Evolutionary conservation across 1,140 invertebrate genomes (phyloP), one percentile per base, ranked within the genome.

Genomic region (Gerris buenoi): DNA sequence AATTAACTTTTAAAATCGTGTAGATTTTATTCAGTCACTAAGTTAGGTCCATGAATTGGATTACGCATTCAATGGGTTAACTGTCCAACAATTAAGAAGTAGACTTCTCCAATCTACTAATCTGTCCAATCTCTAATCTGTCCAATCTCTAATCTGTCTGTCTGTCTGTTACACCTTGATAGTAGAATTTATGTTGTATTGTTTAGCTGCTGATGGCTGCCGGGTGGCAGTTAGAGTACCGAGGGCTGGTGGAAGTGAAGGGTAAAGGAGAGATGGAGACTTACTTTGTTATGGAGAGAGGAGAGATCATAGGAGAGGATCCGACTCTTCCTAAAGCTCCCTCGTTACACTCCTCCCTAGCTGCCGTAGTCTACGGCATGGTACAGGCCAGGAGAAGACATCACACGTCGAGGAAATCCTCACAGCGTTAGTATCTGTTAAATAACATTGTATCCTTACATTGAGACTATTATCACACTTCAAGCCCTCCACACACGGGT

Each of bases 261-360:
- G 94, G 93, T 22, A 97, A 97, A 79, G 94, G 94, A 0, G 85
- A 88, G 66, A 96, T 97, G 94, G 89, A 92, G 75, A 97, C 94
- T 0, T 95, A 89, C 77, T 95, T 91, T 77, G 88, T 97, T 27
- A 74, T 85, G 23, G 89, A 86, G 27, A 82, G 83, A 68, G 70
- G 77, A 68, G 80, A 77, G 75, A 79, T 74, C 71, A 81, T 70
- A 10, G 76, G 70, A 69, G 80, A 77, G 75, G 79, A 74, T 71
- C 81, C 71, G 10, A 77, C 79, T 29, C 81, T 85, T 69, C 79
- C 81, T 23, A 79, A 87, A 1, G 85, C 88, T 70, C 83, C 86
- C 0, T 87, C 85, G 69, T 85, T 85, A 70, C 87, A 89, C 72
- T 88, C 86, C 70, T 87, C 84, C 70, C 82, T 94, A 63, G 89